Base-by-base conservation (phyloP, 2,113 vertebrate genomes). In the Ceuthmochares aereus region DNA sequence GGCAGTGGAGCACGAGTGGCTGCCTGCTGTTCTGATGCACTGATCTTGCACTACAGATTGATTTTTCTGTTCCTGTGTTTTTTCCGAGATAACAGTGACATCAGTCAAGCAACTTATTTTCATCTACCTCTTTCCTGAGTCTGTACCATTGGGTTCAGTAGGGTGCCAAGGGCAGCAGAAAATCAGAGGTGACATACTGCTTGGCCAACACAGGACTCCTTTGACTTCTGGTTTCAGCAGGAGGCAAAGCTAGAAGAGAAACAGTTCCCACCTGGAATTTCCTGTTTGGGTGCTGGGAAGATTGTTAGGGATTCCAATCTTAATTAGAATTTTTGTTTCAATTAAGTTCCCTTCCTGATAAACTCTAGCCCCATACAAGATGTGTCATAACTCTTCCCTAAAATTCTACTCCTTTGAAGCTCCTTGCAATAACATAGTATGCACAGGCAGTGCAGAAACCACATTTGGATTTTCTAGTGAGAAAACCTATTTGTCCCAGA, bases 291-390 rank as follows among this genome's bases (percentile, higher is more conserved):
- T 84, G 67, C 42, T 70, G 68, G 59, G 51, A 83, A 85, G 25
- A 42, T 77, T 86, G 12, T 86, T 92, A 77, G 34, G 25, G 45
- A 95, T 95, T 96, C 85, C n/a, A 12, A 4, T 89, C 79, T 89
- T 90, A 88, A 92, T 93, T 92, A 77, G 2, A 2, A 67, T 34
- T 77, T 90, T 83, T 68, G 29, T 91, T 87, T 84, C 80, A 87
- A 72, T 97, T 93, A 95, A 96, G 89, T 81, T 78, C 32, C 36
- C 30, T 90, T 56, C 34, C 43, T 89, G 89, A 93, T 93, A 92
- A 95, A 72, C 56, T 30, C 1, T 3, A 95, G 52, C 21, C 40
- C 37, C 56, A 4, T 84, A 51, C 52, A 76, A 88, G 52, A 72
- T 75, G 74, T 82, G 51, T 68, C 56, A 73, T 72, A 60, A 21